These are phyloP conservation scores for Oryzias celebensis DNA, from an alignment of 2,113 vertebrate species.

Conservation along the genomic window DNA sequence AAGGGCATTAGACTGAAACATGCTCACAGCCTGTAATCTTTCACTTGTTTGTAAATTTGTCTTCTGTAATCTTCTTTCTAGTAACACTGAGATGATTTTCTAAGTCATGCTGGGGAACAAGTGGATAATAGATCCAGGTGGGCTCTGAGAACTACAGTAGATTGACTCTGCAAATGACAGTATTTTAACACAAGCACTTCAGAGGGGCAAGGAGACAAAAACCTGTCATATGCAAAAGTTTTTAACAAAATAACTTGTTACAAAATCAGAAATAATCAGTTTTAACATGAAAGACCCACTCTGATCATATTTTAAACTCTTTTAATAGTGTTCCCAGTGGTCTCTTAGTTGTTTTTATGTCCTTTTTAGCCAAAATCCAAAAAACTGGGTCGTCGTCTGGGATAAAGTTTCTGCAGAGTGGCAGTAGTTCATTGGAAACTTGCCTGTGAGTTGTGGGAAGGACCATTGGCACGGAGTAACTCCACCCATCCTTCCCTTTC, in stretches of 20 bases:
- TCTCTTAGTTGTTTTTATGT: no score
- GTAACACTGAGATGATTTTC: slow-evolving; percentile 58
- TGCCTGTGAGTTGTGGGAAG: no score
- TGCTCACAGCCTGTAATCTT: slow-evolving; percentile 76
- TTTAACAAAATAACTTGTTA: no score
- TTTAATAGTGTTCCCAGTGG: no score
- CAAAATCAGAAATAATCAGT: not conserved
- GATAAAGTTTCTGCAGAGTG: no score
- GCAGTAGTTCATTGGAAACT: no score
- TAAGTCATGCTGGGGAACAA: slow-evolving; percentile 46
- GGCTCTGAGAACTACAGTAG: slow-evolving; percentile 17
- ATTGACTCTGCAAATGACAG: not conserved
- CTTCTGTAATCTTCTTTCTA: slow-evolving; percentile 76
- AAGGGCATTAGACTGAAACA: slow-evolving; percentile 78
- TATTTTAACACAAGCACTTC: not conserved
- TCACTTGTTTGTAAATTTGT: slow-evolving; percentile 78
- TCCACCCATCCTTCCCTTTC: no score
- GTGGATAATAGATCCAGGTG: slow-evolving; percentile 58
- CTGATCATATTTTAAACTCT: no score
- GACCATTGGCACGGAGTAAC: no score
- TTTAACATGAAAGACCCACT: not conserved
- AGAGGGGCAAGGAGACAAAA: not conserved
- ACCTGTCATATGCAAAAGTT: not conserved
- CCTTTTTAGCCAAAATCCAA: no score
- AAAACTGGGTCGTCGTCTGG: not conserved